phyloP scores from a whole-genome alignment of 2,888 invertebrate genomes.

The Octonoba sinensis region DNA sequence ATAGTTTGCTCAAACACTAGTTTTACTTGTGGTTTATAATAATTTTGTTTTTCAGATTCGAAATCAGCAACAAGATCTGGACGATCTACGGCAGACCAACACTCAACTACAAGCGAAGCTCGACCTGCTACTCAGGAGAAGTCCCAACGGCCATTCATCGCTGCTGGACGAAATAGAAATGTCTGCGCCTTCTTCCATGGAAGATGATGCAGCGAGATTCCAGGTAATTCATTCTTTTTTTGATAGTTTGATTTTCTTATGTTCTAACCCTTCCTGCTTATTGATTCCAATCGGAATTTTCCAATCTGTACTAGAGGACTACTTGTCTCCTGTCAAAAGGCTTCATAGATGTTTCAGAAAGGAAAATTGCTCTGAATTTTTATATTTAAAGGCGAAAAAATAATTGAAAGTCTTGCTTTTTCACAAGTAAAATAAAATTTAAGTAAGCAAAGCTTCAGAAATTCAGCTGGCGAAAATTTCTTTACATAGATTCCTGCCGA shows the following conservation, averaged over 20 bases:
- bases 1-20: neutral
- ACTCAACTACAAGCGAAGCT: slow-evolving; percentile 80
- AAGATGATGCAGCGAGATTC: slow-evolving; percentile 63
- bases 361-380: too few relatives aligned
- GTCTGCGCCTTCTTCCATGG: slow-evolving; percentile 68
- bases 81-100: slow-evolving; percentile 81
- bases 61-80: slow-evolving; percentile 75
- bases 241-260: neutral
- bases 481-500: too few relatives aligned
- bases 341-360: too few relatives aligned
- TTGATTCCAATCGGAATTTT: too few relatives aligned
- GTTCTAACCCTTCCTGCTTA: too few relatives aligned
- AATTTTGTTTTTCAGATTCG: slow-evolving; percentile 69
- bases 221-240: slow-evolving; percentile 22
- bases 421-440: too few relatives aligned
- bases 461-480: too few relatives aligned
- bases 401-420: too few relatives aligned
- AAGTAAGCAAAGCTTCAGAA: too few relatives aligned
- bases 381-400: too few relatives aligned
- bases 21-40: neutral
- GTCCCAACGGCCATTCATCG: slow-evolving; percentile 75
- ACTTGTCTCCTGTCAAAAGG: too few relatives aligned
- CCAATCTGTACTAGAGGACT: too few relatives aligned
- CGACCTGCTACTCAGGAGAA: slow-evolving; percentile 75
- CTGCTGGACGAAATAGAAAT: slow-evolving; percentile 90